phyloP scores from a whole-genome alignment of 1,140 invertebrate species.

The Doryteuthis pealeii region DNA sequence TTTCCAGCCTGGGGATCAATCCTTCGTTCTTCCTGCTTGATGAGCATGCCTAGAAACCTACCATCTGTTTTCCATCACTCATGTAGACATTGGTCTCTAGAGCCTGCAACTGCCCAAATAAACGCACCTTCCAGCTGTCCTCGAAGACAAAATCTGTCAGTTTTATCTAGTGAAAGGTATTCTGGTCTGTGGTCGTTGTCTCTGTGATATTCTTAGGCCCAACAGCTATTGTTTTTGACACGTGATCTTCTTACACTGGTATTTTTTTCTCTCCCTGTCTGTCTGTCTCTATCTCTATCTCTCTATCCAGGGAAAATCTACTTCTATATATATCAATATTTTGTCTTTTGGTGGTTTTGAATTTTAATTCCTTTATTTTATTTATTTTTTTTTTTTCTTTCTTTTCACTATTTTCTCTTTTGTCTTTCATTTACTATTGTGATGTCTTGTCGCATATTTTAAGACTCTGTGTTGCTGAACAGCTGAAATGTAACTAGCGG shows the following conservation, averaged over 20 bases:
- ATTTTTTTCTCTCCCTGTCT: not conserved
- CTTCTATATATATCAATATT: too few relatives aligned
- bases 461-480: not conserved
- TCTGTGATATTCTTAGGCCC: too few relatives aligned
- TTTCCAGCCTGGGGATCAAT: slow-evolving; percentile 68
- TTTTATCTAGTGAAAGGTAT: too few relatives aligned
- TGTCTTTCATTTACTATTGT: too few relatives aligned
- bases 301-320: not conserved
- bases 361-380: too few relatives aligned
- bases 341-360: too few relatives aligned
- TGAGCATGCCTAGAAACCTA: slow-evolving; percentile 13
- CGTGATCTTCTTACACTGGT: not conserved
- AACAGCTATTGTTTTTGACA: too few relatives aligned
- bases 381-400: too few relatives aligned
- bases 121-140: slow-evolving; percentile 23
- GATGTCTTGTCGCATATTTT: too few relatives aligned
- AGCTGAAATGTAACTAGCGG: not conserved
- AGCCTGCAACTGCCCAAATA: slow-evolving; percentile 18
- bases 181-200: too few relatives aligned
- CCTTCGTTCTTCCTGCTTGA: slow-evolving; percentile 17
- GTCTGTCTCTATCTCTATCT: not conserved
- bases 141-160: too few relatives aligned
- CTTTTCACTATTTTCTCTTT: too few relatives aligned
- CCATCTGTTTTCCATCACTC: slow-evolving; percentile 21
- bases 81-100: slow-evolving; percentile 8